phyloP scores from a whole-genome alignment of 2,888 invertebrate species.

The Plagiodera versicolora region DNA sequence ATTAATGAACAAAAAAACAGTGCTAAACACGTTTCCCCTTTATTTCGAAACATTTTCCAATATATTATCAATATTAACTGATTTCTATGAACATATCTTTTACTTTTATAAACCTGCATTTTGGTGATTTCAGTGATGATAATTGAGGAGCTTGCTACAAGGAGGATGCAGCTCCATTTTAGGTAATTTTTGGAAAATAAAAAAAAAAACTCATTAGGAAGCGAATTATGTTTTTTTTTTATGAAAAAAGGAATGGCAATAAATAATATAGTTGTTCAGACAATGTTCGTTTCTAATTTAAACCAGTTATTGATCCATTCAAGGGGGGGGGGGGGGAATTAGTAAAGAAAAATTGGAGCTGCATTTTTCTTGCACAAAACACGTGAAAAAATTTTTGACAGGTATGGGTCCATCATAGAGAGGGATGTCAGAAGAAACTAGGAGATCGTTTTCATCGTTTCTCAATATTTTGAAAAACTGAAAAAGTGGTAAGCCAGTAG shows the following conservation, averaged over 20 bases:
- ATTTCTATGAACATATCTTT: no score
- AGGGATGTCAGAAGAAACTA: not conserved
- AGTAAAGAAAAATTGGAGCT: not conserved
- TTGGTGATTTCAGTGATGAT: no score
- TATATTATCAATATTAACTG: no score
- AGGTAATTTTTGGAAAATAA: not conserved
- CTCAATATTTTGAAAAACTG: not conserved
- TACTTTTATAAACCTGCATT: no score
- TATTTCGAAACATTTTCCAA: no score
- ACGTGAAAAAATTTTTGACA: not conserved
- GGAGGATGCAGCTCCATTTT: not conserved
- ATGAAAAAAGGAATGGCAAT: not conserved
- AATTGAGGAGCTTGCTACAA: not conserved
- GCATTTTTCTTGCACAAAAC: not conserved
- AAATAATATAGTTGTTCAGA: no score
- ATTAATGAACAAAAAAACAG: no score
- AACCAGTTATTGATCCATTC: no score
- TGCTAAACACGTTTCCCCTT: no score
- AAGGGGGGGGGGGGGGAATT: no score
- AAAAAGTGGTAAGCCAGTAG: not conserved
- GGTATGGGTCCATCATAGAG: not conserved
- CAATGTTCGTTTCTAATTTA: no score
- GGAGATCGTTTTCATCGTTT: not conserved
- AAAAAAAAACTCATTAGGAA: not conserved
- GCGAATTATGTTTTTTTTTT: not conserved